Percentiles rank a stretch among this genome's conserved stretches.
These are phyloP conservation scores for Sceloporus tristichus DNA, from an alignment of 2,113 vertebrate species.

Conservation along the genomic window DNA sequence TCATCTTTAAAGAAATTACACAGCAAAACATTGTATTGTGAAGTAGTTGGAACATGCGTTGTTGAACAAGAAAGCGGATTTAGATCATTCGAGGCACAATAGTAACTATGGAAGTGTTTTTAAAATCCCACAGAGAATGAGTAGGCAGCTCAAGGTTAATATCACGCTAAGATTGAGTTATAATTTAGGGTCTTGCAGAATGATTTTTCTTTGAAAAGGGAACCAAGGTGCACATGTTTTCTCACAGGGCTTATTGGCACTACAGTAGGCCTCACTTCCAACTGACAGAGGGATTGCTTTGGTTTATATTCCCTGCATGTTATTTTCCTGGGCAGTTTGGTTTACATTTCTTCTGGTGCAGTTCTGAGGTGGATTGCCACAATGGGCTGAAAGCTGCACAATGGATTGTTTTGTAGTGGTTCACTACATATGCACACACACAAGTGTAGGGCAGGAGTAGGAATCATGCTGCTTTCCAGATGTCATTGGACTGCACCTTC, in stretches of 20 bases:
- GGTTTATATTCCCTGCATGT: too few relatives aligned
- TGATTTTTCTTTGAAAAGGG: not conserved
- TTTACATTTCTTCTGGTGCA: not conserved
- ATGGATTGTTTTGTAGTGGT: not conserved
- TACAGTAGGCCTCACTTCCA: not conserved
- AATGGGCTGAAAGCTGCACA: not conserved
- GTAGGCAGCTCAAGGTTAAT: not conserved
- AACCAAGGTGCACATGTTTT: not conserved
- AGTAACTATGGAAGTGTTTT: not conserved
- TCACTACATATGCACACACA: not conserved
- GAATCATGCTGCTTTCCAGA: too few relatives aligned
- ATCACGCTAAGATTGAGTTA: not conserved
- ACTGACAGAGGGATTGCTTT: not conserved
- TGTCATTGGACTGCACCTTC: too few relatives aligned
- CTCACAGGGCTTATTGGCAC: not conserved
- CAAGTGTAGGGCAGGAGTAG: too few relatives aligned
- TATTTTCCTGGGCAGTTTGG: too few relatives aligned
- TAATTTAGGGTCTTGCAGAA: not conserved
- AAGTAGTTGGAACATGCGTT: not conserved
- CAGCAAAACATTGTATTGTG: not conserved
- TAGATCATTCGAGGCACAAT: not conserved
- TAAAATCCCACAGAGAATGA: not conserved
- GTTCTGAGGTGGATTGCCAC: not conserved
- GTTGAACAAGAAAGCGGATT: not conserved
- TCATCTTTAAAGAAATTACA: not conserved